Evolutionary conservation across 2,113 vertebrate genomes (phyloP), one percentile per base, ranked within the genome.

Genomic region (Macquaria ambigua): DNA sequence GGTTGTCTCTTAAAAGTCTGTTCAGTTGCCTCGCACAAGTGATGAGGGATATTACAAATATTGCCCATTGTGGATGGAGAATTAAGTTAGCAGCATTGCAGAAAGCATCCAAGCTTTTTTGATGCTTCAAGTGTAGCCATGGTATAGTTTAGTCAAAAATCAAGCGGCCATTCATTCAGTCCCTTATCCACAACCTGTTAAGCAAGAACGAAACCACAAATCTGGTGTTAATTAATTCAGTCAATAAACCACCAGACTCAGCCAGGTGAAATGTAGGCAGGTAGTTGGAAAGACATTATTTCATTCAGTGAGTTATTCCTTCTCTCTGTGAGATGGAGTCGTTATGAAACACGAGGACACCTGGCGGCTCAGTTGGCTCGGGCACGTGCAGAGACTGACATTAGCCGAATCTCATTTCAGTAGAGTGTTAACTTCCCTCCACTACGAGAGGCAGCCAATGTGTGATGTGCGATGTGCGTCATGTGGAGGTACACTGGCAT

Each of bases 391-490:
- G 75, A 6, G 5, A 63, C 15, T 55, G 58, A 64, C 58, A 48
- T 85, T 46, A 56, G 71, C 14, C 20, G n/a, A 34, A 31, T 74
- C 39, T 77, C 39, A 50, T 85, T 79, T 58, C 6, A 48, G 8
- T 18, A 21, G 43, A 43, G 43, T 25, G 64, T 53, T 85, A 63
- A 39, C 66, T 34, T 81, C 52, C 61, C 58, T 74, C 18, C 52
- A 43, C 59, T 8, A 3, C 50, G 61, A 73, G 7, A 82, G 67
- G 55, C 63, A 77, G 56, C 56, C 11, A 16, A 50, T 61, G 39
- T 89, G 81, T 48, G 46, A 82, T 79, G 41, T 81, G 58, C 25
- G 59, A 66, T 68, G 15, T 75, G 59, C 11, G 11, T 75, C 85
- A 79, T 21, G 31, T 28, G 39, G 74, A 50, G 59, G 12, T 53